Percentiles rank a stretch among this genome's conserved stretches.
Evolutionary conservation across 2,797 vertebrate species (phyloP).

Genomic region (Emys orbicularis): DNA sequence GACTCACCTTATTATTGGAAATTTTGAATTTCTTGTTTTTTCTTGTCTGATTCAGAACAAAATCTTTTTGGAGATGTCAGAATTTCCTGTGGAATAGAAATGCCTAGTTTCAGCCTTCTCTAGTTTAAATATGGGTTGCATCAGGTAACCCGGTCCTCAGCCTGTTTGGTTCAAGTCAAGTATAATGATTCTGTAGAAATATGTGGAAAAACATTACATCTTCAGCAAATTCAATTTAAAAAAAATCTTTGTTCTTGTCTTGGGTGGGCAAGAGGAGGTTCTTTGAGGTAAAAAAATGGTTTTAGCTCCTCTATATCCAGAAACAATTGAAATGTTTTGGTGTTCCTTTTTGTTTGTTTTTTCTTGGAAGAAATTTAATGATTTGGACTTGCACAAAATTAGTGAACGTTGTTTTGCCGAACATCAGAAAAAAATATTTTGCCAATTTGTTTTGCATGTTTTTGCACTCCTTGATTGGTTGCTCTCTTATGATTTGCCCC

Average conservation of each 20-base stretch:
- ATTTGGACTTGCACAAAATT: background rate
- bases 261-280: background rate
- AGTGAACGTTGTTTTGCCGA: background rate
- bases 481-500: background rate
- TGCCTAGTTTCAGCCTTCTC: background rate
- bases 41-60: background rate
- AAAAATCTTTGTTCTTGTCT: background rate
- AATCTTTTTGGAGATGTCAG: background rate
- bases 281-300: background rate
- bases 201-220: background rate
- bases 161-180: background rate
- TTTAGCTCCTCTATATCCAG: background rate
- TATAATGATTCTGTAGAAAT: background rate
- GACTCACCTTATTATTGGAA: background rate
- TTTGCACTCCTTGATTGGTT: constrained; percentile 30
- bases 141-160: background rate
- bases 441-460: background rate
- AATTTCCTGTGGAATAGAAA: background rate
- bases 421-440: background rate
- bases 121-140: background rate
- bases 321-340: background rate
- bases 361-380: background rate
- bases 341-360: background rate
- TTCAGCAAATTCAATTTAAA: background rate
- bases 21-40: background rate